Evolutionary conservation across 2,888 invertebrate genomes (phyloP), one percentile per base, ranked within the genome.

Genomic region (Keiferia lycopersicella): DNA sequence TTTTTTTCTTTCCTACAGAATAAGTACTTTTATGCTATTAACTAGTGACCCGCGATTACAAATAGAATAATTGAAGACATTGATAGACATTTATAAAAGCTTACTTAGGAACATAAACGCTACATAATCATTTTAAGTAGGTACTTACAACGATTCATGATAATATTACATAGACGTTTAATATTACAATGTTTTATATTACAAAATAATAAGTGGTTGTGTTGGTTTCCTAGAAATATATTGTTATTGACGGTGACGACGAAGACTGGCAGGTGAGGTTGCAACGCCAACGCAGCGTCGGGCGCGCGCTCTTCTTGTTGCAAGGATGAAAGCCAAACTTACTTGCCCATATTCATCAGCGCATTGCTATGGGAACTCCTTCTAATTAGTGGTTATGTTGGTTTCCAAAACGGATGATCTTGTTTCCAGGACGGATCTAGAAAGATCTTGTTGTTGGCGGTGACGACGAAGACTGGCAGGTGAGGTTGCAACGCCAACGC

Each of bases 211-310:
- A 7, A 18, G 20, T 59, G 59, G 12, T 20, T 59, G 39, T 59
- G 59, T 22, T 22, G 22, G 18, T 22, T 14, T 14, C 14, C 20
- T 1, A 10, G 1, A 2, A 11, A 2, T 22, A 59, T 39, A 22
- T 80, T 69, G 26, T 70, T 64, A 6, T 75, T 64, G 1, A 73
- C 4, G 0, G 78, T 77, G 14, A 68, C 62, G 12, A 77, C 64
- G 16, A 64, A 69, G 0, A 75, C 77, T 12, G 16, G 8, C 50
- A 26, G 30, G 30, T 26, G 3, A 12, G 16, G 16, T 50, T 50
- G 22, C 61, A 61, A 0, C 14, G 30, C 61, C 61, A 61, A 16
- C 61, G 7, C 20, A 34, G 50, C 34, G 16, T 61, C 14, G 12
- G 48, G 0, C 41, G n/a, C 4, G n/a, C n/a, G 7, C 58, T 38